Evolutionary conservation across 1,140 invertebrate genomes (phyloP).

Genomic region (Drosophila ohnishii): DNA sequence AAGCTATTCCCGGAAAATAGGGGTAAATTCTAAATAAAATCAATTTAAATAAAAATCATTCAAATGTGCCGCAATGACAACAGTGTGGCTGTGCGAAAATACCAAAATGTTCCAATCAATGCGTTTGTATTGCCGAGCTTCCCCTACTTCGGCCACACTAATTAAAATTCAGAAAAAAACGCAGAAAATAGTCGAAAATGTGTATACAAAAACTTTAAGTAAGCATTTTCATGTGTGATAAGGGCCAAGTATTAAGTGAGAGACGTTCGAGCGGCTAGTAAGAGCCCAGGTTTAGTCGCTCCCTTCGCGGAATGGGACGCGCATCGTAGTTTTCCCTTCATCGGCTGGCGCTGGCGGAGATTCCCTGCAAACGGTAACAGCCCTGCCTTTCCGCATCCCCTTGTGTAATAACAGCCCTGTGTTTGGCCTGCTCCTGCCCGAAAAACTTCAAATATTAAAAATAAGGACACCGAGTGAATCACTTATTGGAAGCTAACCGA

Average conservation of each 20-base stretch:
- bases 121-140: background rate
- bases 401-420: conserved; percentile 74
- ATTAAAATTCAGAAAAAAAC: conserved; percentile 18
- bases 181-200: conserved; percentile 48
- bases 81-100: background rate
- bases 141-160: conserved; percentile 6
- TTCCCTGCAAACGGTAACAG: conserved; percentile 63
- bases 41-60: background rate
- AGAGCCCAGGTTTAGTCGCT: conserved; percentile 30
- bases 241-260: conserved; percentile 42
- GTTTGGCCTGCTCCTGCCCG: conserved; percentile 17
- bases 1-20: background rate
- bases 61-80: background rate
- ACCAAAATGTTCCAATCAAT: conserved; percentile 2
- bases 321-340: conserved; percentile 64
- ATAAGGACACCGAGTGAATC: conserved; percentile 16
- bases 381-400: conserved; percentile 58
- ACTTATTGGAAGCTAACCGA: conserved; percentile 9
- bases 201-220: conserved; percentile 78
- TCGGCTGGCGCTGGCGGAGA: conserved; percentile 61
- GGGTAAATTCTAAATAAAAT: background rate
- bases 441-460: conserved; percentile 15
- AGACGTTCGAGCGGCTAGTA: conserved; percentile 46
- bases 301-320: conserved; percentile 44
- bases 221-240: conserved; percentile 74